Base-by-base conservation (phyloP, 2,797 vertebrate species). In the Anabas testudineus region DNA sequence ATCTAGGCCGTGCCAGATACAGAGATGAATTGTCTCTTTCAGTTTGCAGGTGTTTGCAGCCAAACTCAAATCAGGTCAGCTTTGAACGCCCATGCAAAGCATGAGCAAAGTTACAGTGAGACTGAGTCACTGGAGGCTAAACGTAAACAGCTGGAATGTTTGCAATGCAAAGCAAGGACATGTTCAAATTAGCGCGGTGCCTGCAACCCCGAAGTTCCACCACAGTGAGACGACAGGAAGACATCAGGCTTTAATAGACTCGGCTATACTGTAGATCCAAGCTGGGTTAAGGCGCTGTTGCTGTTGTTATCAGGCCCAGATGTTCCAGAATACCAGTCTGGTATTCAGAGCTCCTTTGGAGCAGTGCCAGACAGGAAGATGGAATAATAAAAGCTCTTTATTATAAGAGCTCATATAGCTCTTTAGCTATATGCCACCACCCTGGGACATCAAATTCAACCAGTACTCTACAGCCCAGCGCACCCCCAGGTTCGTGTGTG, bases 1-100 rank as follows among this genome's bases (percentile, higher is more conserved):
- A 68, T 78, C 57, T 39, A 46, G 75, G 56, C 80, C 62, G 45
- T 16, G 42, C 45, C 67, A 81, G 69, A 80, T 80, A 72, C 65
- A 74, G 56, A 75, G 46, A 84, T 75, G 65, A 84, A 82, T 78
- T 18, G 16, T 39, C 45, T 71, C 61, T 78, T 84, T 87, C 62
- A 80, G 70, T 65, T 22, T 76, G 71, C 80, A 81, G 83, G 88
- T 81, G 75, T 77, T 74, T 76, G 60, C 47, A 69, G 67, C 56
- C 51, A 51, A 75, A 88, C 82, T 60, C 67, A 84, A 87, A 86
- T 74, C 71, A 82, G 76, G 78, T 78, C 73, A 80, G 39, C 78
- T 82, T 80, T 86, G 65, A 88, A 66, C 39, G 64, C 57, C 48
- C 54, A 28, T 39, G 3, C 22, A 32, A 70, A 66, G 58, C 28